Base-by-base conservation (phyloP, 2,888 invertebrate species). In the Taenaris catops region DNA sequence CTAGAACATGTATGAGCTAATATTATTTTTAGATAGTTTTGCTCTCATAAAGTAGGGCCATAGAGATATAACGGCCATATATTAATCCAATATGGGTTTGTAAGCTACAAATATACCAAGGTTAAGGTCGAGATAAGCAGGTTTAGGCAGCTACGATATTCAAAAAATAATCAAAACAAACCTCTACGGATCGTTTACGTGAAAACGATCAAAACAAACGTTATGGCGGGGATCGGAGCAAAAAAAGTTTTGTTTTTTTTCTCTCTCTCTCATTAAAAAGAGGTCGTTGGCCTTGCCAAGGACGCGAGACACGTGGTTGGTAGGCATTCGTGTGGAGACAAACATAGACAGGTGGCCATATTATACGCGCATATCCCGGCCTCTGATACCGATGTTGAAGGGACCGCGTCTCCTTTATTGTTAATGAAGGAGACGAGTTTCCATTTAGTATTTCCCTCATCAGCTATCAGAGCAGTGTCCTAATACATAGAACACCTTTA, bases 201-300 rank as follows among this genome's bases (percentile, higher is more conserved):
- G 68, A 72, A 78, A 78, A 72, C 76, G 71, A 79, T 76, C 72
- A 79, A 81, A 83, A 80, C 78, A 83, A 83, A 83, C 74, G 70
- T 70, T 69, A 70, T 60, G 68, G 51, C 60, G 55, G 63, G 69
- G 69, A 62, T 65, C 51, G 55, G 58, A 52, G 63, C 70, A 75
- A 76, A 80, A 80, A 72, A 62, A 48, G 59, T 62, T 59, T 60
- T 63, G 56, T 63, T 64, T 61, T 58, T 66, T 51, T 48, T 51
- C 58, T 67, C 65, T 51, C 58, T 67, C 65, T 45, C 48, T 51
- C 47, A 64, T 69, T 71, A 64, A 57, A 57, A 54, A 45, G 56
- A 75, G 83, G 72, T 80, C 78, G 65, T 63, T 61, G 71, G 63
- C 79, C 79, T 72, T 63, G 63, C 47, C 79, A 83, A 84, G 84